These are phyloP conservation scores for Pseudomyrmex flavicornis DNA, from an alignment of 1,140 invertebrate species.

Conservation along the genomic window DNA sequence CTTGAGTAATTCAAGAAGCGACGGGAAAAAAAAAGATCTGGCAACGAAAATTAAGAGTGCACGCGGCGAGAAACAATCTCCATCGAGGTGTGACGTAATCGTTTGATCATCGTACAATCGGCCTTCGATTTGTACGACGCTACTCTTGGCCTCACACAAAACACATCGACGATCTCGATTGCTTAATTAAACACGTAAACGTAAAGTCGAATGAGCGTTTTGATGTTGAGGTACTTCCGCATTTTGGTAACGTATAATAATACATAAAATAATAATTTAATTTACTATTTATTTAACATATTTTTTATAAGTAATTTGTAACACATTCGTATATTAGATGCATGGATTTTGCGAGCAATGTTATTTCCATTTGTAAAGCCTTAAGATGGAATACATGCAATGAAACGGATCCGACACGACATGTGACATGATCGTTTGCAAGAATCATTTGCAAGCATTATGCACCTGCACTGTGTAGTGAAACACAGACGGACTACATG, in stretches of 20 bases:
- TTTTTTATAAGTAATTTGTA: not conserved
- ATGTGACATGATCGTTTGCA: slow-evolving; percentile 58
- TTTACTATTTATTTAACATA: not conserved
- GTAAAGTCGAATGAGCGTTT: slow-evolving; percentile 46
- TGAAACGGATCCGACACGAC: slow-evolving; percentile 42
- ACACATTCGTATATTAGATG: not conserved
- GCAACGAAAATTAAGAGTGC: slow-evolving; percentile 59
- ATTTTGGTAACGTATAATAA: slow-evolving; percentile 24
- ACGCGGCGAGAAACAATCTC: not conserved
- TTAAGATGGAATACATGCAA: slow-evolving; percentile 49
- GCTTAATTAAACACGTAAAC: slow-evolving; percentile 53
- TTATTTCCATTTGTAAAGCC: slow-evolving; percentile 44
- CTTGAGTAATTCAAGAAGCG: slow-evolving; percentile 43
- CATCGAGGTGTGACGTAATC: slow-evolving; percentile 36
- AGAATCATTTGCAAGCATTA: slow-evolving; percentile 61
- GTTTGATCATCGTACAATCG: slow-evolving; percentile 53
- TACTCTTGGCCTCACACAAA: not conserved
- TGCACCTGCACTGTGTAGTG: slow-evolving; percentile 20
- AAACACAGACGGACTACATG: slow-evolving; percentile 48
- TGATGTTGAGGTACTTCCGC: slow-evolving; percentile 41
- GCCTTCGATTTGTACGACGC: slow-evolving; percentile 22
- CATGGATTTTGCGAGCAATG: slow-evolving; percentile 6
- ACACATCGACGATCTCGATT: slow-evolving; percentile 12
- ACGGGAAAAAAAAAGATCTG: slow-evolving; percentile 34
- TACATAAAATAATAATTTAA: too few relatives aligned